These are phyloP conservation scores for Conchocele bisecta DNA, from an alignment of 2,888 invertebrate genomes.

Conservation along the genomic window DNA sequence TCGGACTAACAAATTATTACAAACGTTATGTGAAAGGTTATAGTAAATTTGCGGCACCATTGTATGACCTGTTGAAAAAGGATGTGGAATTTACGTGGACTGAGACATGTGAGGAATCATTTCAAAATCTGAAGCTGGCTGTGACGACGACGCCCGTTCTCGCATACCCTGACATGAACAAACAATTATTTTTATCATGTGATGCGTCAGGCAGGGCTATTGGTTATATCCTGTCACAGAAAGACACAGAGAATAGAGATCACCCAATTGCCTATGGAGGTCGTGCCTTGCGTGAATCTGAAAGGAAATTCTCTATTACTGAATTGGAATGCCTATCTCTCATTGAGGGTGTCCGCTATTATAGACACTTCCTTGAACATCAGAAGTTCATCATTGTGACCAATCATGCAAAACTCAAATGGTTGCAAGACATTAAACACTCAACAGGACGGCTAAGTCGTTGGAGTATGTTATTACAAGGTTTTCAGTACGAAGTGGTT, in stretches of 20 bases:
- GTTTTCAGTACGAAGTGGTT: background rate
- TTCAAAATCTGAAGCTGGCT: background rate
- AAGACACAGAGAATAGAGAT: background rate
- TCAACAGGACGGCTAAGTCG: background rate
- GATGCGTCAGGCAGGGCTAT: background rate
- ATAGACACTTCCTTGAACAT: background rate
- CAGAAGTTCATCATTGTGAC: background rate
- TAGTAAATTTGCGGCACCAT: background rate
- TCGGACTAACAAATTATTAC: constrained; percentile 9
- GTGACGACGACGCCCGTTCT: background rate
- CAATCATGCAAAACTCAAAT: background rate
- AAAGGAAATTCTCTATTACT: background rate
- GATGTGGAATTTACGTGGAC: background rate
- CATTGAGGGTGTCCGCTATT: background rate
- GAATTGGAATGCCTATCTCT: background rate
- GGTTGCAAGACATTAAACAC: background rate
- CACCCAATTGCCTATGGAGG: background rate
- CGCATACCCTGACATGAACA: background rate
- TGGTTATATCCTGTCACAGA: background rate
- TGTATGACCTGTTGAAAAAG: background rate
- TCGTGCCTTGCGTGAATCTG: background rate
- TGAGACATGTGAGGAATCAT: background rate
- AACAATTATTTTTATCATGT: background rate
- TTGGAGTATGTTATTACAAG: background rate
- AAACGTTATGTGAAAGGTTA: background rate